Evolutionary conservation across 2,113 vertebrate genomes (phyloP).

Genomic region (Dissostichus mawsoni): DNA sequence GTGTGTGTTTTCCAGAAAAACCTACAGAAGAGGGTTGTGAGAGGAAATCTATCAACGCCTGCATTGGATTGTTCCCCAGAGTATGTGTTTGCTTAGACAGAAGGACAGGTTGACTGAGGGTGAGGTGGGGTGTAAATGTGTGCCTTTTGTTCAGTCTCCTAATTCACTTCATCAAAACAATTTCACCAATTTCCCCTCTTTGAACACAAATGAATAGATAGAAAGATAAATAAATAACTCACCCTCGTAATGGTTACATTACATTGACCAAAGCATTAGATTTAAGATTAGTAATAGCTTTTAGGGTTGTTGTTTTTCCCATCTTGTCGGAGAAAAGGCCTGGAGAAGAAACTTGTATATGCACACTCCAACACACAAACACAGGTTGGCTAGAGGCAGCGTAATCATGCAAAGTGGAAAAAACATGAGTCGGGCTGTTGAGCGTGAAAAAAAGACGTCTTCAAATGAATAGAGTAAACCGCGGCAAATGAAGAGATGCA

Average conservation of each 20-base stretch:
- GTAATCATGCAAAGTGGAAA: slow-evolving; percentile 83
- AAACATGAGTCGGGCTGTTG: slow-evolving; percentile 74
- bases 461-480: slow-evolving; percentile 86
- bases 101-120: slow-evolving; percentile 45
- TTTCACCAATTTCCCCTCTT: slow-evolving; percentile 53
- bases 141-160: slow-evolving; percentile 51
- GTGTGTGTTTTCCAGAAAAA: neutral
- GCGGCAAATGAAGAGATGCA: slow-evolving; percentile 84
- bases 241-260: slow-evolving; percentile 73
- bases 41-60: neutral
- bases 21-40: neutral
- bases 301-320: slow-evolving; percentile 63
- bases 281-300: slow-evolving; percentile 82
- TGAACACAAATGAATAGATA: slow-evolving; percentile 72
- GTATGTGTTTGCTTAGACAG: slow-evolving; percentile 26
- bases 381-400: slow-evolving; percentile 53
- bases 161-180: slow-evolving; percentile 61
- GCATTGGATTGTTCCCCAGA: neutral
- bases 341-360: slow-evolving; percentile 65
- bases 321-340: slow-evolving; percentile 50
- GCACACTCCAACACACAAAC: slow-evolving; percentile 39
- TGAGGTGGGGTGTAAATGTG: slow-evolving; percentile 49
- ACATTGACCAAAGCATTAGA: slow-evolving; percentile 74
- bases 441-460: slow-evolving; percentile 79
- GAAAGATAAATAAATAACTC: slow-evolving; percentile 77